Conservation (phyloP, 2,113 vertebrate species). For the Ptilonorhynchus violaceus region DNA sequence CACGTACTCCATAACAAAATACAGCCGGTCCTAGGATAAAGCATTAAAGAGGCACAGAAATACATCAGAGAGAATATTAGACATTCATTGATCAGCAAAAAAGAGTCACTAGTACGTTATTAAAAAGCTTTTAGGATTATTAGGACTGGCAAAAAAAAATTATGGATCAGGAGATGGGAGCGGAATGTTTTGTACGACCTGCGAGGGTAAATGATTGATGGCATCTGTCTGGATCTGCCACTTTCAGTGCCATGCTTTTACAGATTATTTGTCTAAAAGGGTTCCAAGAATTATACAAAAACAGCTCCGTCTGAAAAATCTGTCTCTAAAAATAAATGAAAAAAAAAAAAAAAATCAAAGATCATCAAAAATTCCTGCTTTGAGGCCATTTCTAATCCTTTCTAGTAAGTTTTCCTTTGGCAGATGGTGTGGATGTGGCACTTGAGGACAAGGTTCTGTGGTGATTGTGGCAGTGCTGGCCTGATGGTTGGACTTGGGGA, state of each 20-base stretch:
- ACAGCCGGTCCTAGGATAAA: conserved; percentile 87
- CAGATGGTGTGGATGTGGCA: neutral
- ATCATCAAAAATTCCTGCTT: neutral
- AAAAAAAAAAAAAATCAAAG: neutral
- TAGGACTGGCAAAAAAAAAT: neutral
- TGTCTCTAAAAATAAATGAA: neutral
- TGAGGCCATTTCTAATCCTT: neutral
- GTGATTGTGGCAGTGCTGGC: neutral
- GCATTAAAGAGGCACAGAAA: neutral
- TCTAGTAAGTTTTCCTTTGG: neutral
- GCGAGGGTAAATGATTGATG: neutral
- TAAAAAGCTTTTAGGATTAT: conserved; percentile 19
- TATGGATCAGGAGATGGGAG: neutral
- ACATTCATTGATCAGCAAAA: neutral
- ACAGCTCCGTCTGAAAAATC: neutral
- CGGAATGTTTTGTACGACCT: neutral
- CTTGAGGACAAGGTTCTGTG: neutral
- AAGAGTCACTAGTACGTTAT: neutral
- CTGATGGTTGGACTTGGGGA: neutral
- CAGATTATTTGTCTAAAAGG: neutral
- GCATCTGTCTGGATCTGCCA: neutral
- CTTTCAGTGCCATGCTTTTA: neutral
- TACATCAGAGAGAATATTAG: neutral
- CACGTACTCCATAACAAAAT: conserved; percentile 99
- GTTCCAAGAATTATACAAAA: neutral